Base-by-base conservation (phyloP, 37 sponge, comb jelly and placozoan genomes). In the Ephydatia muelleri region DNA sequence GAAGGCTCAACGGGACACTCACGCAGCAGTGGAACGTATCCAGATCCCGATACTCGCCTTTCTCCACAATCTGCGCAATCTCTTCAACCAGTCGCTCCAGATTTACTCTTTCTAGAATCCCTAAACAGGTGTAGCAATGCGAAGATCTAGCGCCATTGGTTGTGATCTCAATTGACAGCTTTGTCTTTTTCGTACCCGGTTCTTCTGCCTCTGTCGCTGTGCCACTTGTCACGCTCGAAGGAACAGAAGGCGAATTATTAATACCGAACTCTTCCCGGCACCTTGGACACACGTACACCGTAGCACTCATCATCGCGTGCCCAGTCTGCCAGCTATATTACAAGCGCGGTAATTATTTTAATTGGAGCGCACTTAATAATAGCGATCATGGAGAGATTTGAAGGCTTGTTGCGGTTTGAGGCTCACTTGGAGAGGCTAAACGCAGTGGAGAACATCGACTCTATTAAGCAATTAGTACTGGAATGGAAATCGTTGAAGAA, bases 21-120 rank as follows among this genome's bases (percentile, higher is more conserved):
- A 92, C 70, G 38, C 82, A 70, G 1, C 88, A 74, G 68, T 30
- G 33, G 65, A 82, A 92, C 0, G 74, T 80, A 14, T 75, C 29
- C 38, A 92, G 74, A 43, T 80, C 89, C 38, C 35, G 35, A 27
- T 83, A 83, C 8, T 65, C 26, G 21, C 72, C 72, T 38, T 82
- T 31, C 21, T 66, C 30, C 27, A 87, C 35, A 34, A 73, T 32
- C 23, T 77, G 81, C 32, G 77, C 37, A 28, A 91, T 71, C 22
- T 26, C 37, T 14, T 48, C 9, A 31, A 38, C 73, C 19, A 91
- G 77, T 0, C 73, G 40, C 9, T 65, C 38, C 12, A 87, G 49
- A 40, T 38, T 73, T 13, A 6, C 27, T 11, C 67, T 65, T 30
- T 83, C 74, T 16, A 86, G 72, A 0, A 84, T 40, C 40, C 91